These are phyloP conservation scores for Hyperoplus lanceolatus DNA, from an alignment of 2,797 vertebrate species.

Conservation along the genomic window DNA sequence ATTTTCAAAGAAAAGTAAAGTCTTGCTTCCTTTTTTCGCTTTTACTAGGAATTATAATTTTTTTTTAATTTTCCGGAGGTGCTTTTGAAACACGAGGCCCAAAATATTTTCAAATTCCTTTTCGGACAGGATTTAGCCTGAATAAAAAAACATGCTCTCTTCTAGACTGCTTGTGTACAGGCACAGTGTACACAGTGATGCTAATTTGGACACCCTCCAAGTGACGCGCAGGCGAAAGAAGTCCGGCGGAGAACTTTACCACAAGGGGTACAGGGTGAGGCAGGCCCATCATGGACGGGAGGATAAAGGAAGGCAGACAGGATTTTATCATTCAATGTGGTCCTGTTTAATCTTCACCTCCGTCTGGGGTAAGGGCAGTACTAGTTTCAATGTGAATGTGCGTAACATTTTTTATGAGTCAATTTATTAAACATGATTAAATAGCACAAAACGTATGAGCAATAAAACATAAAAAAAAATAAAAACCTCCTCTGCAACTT, in stretches of 20 bases:
- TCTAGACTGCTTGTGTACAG: constrained; percentile 91
- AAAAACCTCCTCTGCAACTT: too few species aligned
- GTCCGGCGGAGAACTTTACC: constrained; percentile 92
- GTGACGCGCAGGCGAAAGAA: constrained; percentile 88
- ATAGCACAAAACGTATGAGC: too few species aligned
- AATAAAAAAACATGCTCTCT: constrained; percentile 89
- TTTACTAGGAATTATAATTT: constrained; percentile 23
- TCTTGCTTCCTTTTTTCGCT: background rate
- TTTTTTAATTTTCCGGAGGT: constrained; percentile 11
- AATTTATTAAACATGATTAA: too few species aligned
- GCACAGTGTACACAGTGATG: constrained; percentile 74
- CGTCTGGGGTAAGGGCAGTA: constrained; percentile 92
- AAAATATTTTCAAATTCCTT: constrained; percentile 37
- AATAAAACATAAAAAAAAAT: too few species aligned
- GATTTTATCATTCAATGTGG: constrained; percentile 80
- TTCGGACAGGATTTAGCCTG: background rate
- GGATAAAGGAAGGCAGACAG: constrained; percentile 82
- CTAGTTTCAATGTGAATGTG: background rate
- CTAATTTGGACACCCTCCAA: constrained; percentile 74
- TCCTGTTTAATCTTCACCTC: constrained; percentile 84
- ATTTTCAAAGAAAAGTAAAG: background rate
- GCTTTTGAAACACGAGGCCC: constrained; percentile 21
- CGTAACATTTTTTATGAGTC: too few species aligned
- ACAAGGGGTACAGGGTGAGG: constrained; percentile 92
- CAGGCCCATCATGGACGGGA: constrained; percentile 73